Evolutionary conservation across 92 coral and sea anemone species (phyloP).

Genomic region (Umimayanthus chanpuru): DNA sequence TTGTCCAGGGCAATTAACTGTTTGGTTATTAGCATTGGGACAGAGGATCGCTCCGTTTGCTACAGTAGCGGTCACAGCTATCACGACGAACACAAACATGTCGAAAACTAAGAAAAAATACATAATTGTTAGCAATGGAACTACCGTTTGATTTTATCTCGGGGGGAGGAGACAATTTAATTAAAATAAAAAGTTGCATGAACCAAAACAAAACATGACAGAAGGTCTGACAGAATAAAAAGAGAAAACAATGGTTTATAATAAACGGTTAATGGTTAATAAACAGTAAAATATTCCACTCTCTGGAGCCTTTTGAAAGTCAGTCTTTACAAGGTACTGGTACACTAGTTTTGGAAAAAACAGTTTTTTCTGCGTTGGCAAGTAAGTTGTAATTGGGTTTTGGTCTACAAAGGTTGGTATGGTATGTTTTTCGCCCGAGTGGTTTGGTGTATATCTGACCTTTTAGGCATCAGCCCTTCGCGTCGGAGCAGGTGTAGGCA

Average conservation of each 20-base stretch:
- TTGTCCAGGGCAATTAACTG: background rate
- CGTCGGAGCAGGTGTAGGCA: too few relatives aligned
- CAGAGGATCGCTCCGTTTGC: background rate
- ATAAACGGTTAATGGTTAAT: too few relatives aligned
- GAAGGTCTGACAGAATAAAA: background rate
- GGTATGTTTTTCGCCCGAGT: too few relatives aligned
- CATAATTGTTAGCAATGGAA: slow-evolving; percentile 5
- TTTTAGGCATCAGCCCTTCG: too few relatives aligned
- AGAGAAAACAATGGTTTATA: background rate
- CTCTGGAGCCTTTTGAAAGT: too few relatives aligned
- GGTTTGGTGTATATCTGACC: too few relatives aligned
- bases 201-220: slow-evolving; percentile 16
- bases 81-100: slow-evolving; percentile 24
- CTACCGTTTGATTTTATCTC: background rate
- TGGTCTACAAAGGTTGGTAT: too few relatives aligned
- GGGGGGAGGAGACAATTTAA: background rate
- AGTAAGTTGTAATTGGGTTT: too few relatives aligned
- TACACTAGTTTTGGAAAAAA: too few relatives aligned
- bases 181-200: background rate
- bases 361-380: too few relatives aligned
- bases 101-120: background rate
- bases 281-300: too few relatives aligned
- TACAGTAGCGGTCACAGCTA: slow-evolving; percentile 11
- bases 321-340: too few relatives aligned
- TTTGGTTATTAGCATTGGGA: background rate